phyloP scores from a whole-genome alignment of 2,888 invertebrate genomes.

The Atherix ibis region DNA sequence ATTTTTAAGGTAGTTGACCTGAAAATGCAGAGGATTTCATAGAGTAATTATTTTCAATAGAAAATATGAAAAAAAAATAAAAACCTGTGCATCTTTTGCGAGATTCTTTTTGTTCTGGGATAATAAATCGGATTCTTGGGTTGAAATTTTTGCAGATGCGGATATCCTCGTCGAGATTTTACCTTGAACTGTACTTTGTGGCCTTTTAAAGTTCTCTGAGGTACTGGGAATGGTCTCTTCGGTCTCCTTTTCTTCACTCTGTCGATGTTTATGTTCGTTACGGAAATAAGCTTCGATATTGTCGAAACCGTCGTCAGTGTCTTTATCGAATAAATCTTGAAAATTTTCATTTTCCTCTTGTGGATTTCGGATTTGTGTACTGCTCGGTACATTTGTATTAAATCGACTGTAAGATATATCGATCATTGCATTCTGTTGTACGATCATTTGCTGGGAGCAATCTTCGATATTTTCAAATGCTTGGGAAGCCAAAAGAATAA shows the following conservation, averaged over 20 bases:
- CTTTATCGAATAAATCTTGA: constrained; percentile 2
- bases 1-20: constrained; percentile 6
- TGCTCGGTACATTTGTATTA: constrained; percentile 3
- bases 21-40: neutral
- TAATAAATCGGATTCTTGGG: no score
- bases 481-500: constrained; percentile 12
- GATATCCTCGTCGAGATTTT: no score
- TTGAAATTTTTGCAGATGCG: no score
- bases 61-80: no score
- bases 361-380: constrained; percentile 7
- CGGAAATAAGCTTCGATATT: no score
- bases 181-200: neutral
- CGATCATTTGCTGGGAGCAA: constrained; percentile 6
- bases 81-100: no score
- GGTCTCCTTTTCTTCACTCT: no score
- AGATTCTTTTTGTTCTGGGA: no score
- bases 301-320: constrained; percentile 7
- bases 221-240: no score
- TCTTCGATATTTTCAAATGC: constrained; percentile 8
- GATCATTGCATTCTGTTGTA: neutral
- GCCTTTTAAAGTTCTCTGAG: constrained; percentile 2
- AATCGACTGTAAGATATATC: constrained; percentile 8
- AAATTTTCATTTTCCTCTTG: neutral
- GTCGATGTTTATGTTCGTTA: no score
- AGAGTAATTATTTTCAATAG: no score